Evolutionary conservation across 2,797 vertebrate species (phyloP).

Genomic region (Halcyon leucocephala): DNA sequence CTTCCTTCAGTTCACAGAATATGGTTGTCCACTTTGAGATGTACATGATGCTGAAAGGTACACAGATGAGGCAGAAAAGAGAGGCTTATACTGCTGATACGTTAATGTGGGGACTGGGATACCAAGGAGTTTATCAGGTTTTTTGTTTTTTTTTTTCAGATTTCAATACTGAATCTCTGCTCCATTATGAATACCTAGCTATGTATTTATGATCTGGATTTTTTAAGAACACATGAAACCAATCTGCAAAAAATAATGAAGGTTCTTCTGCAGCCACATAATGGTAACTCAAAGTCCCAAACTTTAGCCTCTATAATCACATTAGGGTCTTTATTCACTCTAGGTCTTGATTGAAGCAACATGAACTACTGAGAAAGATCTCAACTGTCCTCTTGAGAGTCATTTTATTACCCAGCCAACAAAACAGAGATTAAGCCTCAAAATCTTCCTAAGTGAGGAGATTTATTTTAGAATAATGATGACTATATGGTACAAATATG

Average conservation of each 20-base stretch:
- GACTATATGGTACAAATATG: not conserved
- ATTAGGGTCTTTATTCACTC: not conserved
- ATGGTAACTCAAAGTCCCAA: not conserved
- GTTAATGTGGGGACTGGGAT: accelerated
- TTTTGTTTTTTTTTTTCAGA: not conserved
- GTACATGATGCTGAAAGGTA: not conserved
- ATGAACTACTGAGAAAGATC: not conserved
- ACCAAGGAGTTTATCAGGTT: not conserved
- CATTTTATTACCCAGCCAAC: slow-evolving; percentile 6
- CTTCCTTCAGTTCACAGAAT: not conserved
- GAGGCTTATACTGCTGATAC: not conserved
- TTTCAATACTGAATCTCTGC: not conserved
- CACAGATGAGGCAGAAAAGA: not conserved
- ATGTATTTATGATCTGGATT: not conserved
- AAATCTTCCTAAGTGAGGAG: not conserved
- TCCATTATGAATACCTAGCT: not conserved
- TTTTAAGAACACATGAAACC: not conserved
- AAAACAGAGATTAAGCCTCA: slow-evolving; percentile 21
- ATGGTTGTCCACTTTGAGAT: not conserved
- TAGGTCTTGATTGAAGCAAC: not conserved
- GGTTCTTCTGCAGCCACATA: not conserved
- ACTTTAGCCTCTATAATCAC: not conserved
- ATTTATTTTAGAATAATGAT: not conserved
- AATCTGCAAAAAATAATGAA: not conserved
- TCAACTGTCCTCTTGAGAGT: not conserved